These are phyloP conservation scores for Leptopilina syphax DNA, from an alignment of 2,888 invertebrate genomes.

Conservation along the genomic window DNA sequence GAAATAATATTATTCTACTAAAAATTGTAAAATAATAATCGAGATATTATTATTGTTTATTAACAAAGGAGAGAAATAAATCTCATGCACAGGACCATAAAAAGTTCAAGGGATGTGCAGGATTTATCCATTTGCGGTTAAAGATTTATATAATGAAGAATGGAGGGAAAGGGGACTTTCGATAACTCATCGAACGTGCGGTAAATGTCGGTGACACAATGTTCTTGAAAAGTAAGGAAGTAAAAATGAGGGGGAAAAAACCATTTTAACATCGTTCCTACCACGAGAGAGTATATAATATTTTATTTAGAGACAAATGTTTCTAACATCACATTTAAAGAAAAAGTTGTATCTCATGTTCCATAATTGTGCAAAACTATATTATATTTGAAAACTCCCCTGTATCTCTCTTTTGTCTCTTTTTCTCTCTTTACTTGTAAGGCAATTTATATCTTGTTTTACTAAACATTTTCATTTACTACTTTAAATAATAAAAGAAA, in stretches of 20 bases:
- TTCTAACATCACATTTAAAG: background rate
- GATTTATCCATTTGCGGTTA: constrained; percentile 55
- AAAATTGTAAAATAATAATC: too few relatives aligned
- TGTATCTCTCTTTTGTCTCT: too few relatives aligned
- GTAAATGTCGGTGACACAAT: constrained; percentile 36
- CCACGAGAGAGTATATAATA: background rate
- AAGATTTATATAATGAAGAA: constrained; percentile 25
- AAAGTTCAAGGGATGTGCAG: constrained; percentile 53
- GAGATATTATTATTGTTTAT: too few relatives aligned
- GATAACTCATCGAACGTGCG: constrained; percentile 29
- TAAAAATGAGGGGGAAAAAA: background rate
- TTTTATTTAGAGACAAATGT: constrained; percentile 19
- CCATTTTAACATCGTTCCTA: background rate
- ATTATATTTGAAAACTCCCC: too few relatives aligned
- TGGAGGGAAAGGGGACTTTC: background rate
- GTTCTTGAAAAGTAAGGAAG: constrained; percentile 22
- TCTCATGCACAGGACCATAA: constrained; percentile 49
- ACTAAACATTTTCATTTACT: too few relatives aligned
- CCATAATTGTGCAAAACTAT: too few relatives aligned
- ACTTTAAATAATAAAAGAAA: too few relatives aligned
- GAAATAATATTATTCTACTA: too few relatives aligned
- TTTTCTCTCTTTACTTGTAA: too few relatives aligned
- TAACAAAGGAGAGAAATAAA: constrained; percentile 44
- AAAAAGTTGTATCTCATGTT: too few relatives aligned
- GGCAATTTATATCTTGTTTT: too few relatives aligned